Evolutionary conservation across 2,797 vertebrate species (phyloP), one percentile per base, ranked within the genome.

Genomic region (Poecile montanus): DNA sequence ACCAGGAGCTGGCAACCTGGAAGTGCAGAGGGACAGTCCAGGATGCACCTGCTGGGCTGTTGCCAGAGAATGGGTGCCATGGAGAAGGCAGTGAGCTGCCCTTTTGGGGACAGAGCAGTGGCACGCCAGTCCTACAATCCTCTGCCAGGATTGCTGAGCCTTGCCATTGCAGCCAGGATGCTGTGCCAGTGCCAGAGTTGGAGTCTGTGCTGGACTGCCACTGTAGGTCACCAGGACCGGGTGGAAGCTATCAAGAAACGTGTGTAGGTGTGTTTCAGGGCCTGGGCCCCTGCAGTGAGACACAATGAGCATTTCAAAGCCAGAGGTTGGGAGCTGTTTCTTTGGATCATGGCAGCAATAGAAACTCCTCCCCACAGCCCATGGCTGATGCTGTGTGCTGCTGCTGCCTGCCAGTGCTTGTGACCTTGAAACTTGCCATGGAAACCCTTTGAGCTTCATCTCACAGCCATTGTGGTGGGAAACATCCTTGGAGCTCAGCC

Each of bases 1-100:
- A 11, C 15, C 0, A 0, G 38, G 56, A 87, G 48, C 38, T 47
- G 32, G 22, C 2, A 53, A 38, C 19, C 11, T 5, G 9, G 3
- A 51, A 60, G 29, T 44, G 34, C 73, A 56, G 62, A 34, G 30
- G 16, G 53, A 44, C 0, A 3, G 50, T 29, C 38, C 50, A 1
- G 1, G 40, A 9, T 40, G 45, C 45, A 40, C 11, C 32, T 26
- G 2, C 14, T 56, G 51, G 6, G 5, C 60, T 29, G 13, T 18
- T 26, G 4, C 11, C 29, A 20, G 61, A 11, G 11, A 25, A 11
- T 45, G 51, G 10, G 58, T 48, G 60, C 60, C 36, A 2, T 13
- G 17, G 44, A 36, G n/a, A 40, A 32, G 65, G 48, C 58, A 66
- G 21, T 40, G 38, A 40, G 38, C 38, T 66, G 48, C 44, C 32